Conservation (phyloP, 2,888 invertebrate genomes). For the Sinotaia quadrata region DNA sequence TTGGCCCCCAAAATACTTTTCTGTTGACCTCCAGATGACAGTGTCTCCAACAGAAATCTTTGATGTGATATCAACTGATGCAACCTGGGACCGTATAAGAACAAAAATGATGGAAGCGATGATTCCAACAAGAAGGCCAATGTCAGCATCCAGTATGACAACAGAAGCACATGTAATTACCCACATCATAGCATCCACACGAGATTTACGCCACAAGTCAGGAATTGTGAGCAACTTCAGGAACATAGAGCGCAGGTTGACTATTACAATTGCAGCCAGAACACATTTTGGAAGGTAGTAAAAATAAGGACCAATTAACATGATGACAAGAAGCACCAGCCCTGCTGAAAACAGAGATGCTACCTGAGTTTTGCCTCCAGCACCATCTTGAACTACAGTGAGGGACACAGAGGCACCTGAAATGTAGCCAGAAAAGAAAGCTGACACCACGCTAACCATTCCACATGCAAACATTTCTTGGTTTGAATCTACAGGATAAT, state of each 20-base stretch:
- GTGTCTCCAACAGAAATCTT: background rate
- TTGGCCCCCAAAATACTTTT: slow-evolving; percentile 33
- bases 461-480: slow-evolving; percentile 68
- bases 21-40: background rate
- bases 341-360: slow-evolving; percentile 39
- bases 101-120: slow-evolving; percentile 81
- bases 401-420: slow-evolving; percentile 73
- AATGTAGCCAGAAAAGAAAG: slow-evolving; percentile 70
- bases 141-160: slow-evolving; percentile 84
- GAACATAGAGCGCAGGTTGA: slow-evolving; percentile 64
- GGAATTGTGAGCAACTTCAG: slow-evolving; percentile 56
- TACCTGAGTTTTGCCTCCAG: slow-evolving; percentile 83
- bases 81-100: slow-evolving; percentile 76
- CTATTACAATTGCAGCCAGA: slow-evolving; percentile 62
- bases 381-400: slow-evolving; percentile 81
- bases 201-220: slow-evolving; percentile 48
- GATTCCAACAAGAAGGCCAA: slow-evolving; percentile 84
- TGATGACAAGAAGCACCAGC: slow-evolving; percentile 41
- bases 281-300: slow-evolving; percentile 74
- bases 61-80: background rate
- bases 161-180: slow-evolving; percentile 80
- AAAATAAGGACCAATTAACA: slow-evolving; percentile 40
- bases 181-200: slow-evolving; percentile 38
- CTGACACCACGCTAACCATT: slow-evolving; percentile 76
- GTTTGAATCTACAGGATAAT: slow-evolving; percentile 71